A percentile compares a stretch with the other conserved stretches of the same genome.
Conservation (phyloP, 2,888 invertebrate genomes). For the Danaus chrysippus region DNA sequence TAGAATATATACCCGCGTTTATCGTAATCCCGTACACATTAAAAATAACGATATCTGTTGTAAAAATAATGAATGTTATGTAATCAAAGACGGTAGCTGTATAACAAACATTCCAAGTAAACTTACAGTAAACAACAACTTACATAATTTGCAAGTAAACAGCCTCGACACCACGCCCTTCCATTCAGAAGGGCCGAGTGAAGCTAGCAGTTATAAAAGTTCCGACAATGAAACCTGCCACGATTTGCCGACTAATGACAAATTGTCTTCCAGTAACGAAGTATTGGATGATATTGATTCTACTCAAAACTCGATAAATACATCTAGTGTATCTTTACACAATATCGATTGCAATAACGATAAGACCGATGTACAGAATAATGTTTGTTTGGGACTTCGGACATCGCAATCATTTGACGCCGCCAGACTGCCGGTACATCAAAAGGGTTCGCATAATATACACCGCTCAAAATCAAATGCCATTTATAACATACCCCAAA, state of each 20-base stretch:
- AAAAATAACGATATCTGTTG: conserved; percentile 38
- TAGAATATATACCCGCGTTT: conserved; percentile 68
- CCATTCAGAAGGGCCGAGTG: conserved; percentile 61
- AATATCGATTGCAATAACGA: conserved; percentile 39
- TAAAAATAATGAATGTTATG: conserved; percentile 39
- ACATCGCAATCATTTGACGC: conserved; percentile 70
- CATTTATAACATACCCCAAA: conserved; percentile 61
- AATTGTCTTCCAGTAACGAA: conserved; percentile 33
- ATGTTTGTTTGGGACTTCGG: conserved; percentile 47
- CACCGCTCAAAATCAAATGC: conserved; percentile 64
- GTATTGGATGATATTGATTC: conserved; percentile 37
- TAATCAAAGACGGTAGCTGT: conserved; percentile 51
- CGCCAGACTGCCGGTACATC: conserved; percentile 43
- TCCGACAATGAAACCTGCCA: conserved; percentile 71
- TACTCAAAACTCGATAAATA: conserved; percentile 35
- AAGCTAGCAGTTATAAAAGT: conserved; percentile 75
- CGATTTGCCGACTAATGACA: conserved; percentile 36
- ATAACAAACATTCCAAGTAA: conserved; percentile 70
- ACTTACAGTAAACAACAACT: conserved; percentile 55
- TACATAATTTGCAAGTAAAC: conserved; percentile 53
- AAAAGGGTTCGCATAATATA: conserved; percentile 44
- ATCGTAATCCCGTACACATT: conserved; percentile 43
- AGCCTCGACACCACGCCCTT: conserved; percentile 62
- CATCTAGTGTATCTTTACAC: conserved; percentile 46
- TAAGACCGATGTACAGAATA: conserved; percentile 24